Percentiles rank a stretch among this genome's conserved stretches.
phyloP scores from a whole-genome alignment of 1,140 invertebrate species.

The Lordiphosa clarofinis region DNA sequence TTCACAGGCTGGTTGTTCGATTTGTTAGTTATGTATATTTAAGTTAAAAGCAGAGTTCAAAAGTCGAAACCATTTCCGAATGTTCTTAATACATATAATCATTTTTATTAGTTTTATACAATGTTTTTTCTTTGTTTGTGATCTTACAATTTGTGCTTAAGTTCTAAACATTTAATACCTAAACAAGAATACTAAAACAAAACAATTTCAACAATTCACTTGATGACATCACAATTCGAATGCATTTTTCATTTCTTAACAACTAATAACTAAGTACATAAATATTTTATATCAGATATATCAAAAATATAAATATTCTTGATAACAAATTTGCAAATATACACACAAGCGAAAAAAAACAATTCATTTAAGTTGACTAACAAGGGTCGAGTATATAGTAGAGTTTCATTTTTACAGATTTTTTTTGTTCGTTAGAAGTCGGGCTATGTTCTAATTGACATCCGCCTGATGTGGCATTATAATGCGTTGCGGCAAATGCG shows the following conservation, averaged over 20 bases:
- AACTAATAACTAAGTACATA: conserved; percentile 62
- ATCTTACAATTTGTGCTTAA: conserved; percentile 33
- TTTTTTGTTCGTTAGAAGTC: conserved; percentile 37
- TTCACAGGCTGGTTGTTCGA: too few relatives aligned
- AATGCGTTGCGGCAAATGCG: conserved; percentile 81
- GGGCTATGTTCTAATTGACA: background rate
- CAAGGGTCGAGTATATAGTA: conserved; percentile 30
- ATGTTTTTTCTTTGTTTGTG: conserved; percentile 34
- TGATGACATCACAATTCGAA: conserved; percentile 71
- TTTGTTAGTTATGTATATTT: too few relatives aligned
- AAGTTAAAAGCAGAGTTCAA: too few relatives aligned
- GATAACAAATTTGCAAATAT: conserved; percentile 57
- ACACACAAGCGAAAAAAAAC: conserved; percentile 56
- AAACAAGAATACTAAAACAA: conserved; percentile 55
- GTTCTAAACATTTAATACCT: conserved; percentile 25
- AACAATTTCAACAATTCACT: conserved; percentile 73
- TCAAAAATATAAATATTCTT: conserved; percentile 29
- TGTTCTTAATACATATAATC: background rate
- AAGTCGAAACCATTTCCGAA: too few relatives aligned
- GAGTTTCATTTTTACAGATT: conserved; percentile 16
- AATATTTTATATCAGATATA: conserved; percentile 29
- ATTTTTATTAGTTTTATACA: conserved; percentile 34
- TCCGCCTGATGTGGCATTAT: conserved; percentile 14
- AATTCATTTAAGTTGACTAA: conserved; percentile 47
- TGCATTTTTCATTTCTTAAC: conserved; percentile 32